Conservation (phyloP, 1,140 invertebrate species). For the Papilio polyxenes region DNA sequence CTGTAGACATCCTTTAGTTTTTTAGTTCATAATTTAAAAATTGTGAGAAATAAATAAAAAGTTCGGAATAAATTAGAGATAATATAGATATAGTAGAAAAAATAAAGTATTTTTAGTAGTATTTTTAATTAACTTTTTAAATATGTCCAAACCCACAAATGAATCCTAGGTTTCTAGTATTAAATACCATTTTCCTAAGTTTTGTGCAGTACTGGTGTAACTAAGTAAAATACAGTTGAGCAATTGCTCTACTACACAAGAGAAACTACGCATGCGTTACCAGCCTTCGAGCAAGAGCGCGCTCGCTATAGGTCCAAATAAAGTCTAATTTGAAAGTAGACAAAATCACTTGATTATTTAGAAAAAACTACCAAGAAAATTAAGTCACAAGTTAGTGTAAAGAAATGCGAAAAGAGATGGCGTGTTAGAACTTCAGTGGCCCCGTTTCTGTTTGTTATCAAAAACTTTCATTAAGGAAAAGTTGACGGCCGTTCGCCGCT, state of each 20-base stretch:
- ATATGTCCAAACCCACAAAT: too few relatives aligned
- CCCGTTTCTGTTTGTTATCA: conserved; percentile 66
- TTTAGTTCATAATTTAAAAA: neutral
- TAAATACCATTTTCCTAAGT: too few relatives aligned
- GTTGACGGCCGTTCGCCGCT: conserved; percentile 69
- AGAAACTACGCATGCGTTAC: too few relatives aligned
- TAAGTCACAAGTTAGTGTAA: conserved; percentile 29
- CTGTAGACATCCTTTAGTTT: neutral
- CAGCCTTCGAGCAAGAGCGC: too few relatives aligned
- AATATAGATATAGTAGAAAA: neutral
- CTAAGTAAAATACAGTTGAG: too few relatives aligned
- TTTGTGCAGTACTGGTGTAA: too few relatives aligned
- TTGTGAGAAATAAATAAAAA: neutral
- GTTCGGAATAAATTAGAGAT: neutral
- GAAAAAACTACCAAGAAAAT: neutral
- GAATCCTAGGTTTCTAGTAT: too few relatives aligned
- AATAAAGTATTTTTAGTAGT: too few relatives aligned
- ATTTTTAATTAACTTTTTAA: too few relatives aligned
- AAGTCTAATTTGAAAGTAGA: too few relatives aligned
- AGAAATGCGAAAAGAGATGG: conserved; percentile 66
- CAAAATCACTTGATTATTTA: neutral
- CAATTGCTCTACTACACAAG: too few relatives aligned
- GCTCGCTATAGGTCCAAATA: too few relatives aligned
- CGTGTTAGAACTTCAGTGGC: conserved; percentile 59
- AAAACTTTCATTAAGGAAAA: conserved; percentile 74